A percentile compares a stretch with the other conserved stretches of the same genome.
Conservation (phyloP, 1,140 invertebrate genomes). For the Colletes latitarsis region DNA sequence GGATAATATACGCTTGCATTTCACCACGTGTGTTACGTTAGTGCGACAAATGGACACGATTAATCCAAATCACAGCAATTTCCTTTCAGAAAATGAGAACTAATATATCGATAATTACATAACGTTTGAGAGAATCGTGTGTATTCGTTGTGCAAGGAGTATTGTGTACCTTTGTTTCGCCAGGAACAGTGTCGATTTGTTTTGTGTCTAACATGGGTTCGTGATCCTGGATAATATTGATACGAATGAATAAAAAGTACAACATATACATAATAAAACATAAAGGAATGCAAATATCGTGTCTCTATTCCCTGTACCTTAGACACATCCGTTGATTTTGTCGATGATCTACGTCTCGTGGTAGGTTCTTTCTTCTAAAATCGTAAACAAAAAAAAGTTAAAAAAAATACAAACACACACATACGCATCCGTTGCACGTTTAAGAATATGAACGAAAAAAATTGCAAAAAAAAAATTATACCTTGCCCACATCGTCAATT, state of each 20-base stretch:
- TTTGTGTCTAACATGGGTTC: slow-evolving; percentile 56
- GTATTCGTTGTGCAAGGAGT: slow-evolving; percentile 11
- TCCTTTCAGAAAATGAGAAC: not conserved
- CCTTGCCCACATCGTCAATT: slow-evolving; percentile 52
- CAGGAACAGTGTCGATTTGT: slow-evolving; percentile 40
- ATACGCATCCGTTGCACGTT: too few relatives aligned
- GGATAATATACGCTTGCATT: slow-evolving; percentile 10
- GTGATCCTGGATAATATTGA: slow-evolving; percentile 53
- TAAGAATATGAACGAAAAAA: not conserved
- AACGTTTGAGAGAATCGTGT: not conserved
- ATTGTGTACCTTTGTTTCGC: slow-evolving; percentile 64
- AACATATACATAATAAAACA: slow-evolving; percentile 18
- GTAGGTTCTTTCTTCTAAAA: slow-evolving; percentile 51
- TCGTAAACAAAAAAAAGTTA: slow-evolving; percentile 10
- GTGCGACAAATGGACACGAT: not conserved
- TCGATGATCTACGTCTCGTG: slow-evolving; percentile 48
- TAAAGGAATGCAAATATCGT: slow-evolving; percentile 19
- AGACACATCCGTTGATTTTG: slow-evolving; percentile 43
- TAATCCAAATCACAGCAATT: not conserved
- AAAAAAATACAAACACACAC: not conserved
- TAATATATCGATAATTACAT: too few relatives aligned
- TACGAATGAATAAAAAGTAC: slow-evolving; percentile 17
- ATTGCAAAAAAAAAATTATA: slow-evolving; percentile 28
- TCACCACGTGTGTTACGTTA: not conserved
- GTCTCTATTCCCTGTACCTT: slow-evolving; percentile 52